phyloP scores from a whole-genome alignment of 2,113 vertebrate genomes.

The Nipponia nippon region DNA sequence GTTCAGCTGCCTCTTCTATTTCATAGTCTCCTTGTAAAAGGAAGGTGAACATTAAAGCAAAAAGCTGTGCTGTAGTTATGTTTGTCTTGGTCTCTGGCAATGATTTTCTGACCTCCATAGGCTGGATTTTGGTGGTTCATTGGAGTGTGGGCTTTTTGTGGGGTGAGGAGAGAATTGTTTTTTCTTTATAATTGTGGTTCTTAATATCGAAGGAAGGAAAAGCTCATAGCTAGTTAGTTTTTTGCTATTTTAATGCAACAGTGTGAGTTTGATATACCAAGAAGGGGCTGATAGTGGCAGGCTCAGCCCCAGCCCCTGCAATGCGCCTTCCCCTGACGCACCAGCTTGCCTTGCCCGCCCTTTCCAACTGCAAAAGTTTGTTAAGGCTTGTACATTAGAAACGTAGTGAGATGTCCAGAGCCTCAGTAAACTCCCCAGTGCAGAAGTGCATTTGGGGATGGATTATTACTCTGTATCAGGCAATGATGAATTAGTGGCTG shows the following conservation, averaged over 20 bases:
- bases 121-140: neutral
- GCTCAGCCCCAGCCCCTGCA: neutral
- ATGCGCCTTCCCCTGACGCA: accelerated
- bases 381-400: neutral
- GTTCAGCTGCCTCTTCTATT: neutral
- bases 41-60: neutral
- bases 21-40: neutral
- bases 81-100: neutral
- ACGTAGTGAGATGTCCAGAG: neutral
- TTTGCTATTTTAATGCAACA: neutral
- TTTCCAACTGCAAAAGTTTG: neutral
- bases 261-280: no score
- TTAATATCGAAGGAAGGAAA: neutral
- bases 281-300: no score
- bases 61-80: neutral
- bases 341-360: neutral
- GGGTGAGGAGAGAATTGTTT: neutral
- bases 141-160: neutral
- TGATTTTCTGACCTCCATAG: neutral
- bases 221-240: neutral
- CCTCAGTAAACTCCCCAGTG: neutral
- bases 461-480: neutral
- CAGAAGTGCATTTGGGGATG: neutral
- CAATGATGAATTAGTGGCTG: accelerated
- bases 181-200: neutral